Evolutionary conservation across 2,888 invertebrate genomes (phyloP).

Genomic region (Strigamia crassipes): DNA sequence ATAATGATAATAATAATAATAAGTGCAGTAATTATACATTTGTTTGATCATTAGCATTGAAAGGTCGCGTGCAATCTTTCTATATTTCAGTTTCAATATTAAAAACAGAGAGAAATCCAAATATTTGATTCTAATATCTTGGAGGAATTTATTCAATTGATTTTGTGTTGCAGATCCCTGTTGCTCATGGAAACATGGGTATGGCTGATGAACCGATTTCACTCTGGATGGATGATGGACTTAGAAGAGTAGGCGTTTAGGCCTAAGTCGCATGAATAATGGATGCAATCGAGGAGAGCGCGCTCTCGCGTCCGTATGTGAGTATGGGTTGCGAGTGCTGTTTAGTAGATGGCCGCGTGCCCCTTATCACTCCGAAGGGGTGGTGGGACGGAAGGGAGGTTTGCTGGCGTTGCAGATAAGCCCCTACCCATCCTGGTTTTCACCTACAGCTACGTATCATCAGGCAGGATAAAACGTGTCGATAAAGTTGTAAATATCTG

Average conservation of each 20-base stretch:
- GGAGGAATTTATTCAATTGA: background rate
- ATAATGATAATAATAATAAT: too few relatives aligned
- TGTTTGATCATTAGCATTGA: background rate
- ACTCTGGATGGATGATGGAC: constrained; percentile 10
- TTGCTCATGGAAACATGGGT: background rate
- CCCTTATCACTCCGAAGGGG: constrained; percentile 10
- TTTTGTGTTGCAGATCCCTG: background rate
- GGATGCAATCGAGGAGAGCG: constrained; percentile 10
- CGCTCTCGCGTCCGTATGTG: constrained; percentile 10
- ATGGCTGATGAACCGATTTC: constrained; percentile 2
- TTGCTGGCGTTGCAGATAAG: constrained; percentile 10
- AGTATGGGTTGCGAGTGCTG: background rate
- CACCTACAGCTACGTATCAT: background rate
- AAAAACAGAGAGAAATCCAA: too few relatives aligned
- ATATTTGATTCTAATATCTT: background rate
- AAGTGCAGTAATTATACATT: too few relatives aligned
- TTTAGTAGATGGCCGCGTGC: constrained; percentile 10
- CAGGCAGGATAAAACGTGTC: constrained; percentile 3
- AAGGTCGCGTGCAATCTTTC: background rate
- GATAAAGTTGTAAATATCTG: constrained; percentile 10
- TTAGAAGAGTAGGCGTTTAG: constrained; percentile 10
- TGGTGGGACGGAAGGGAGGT: constrained; percentile 10
- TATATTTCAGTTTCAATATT: too few relatives aligned
- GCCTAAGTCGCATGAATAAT: constrained; percentile 10
- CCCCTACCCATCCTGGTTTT: constrained; percentile 4